These are phyloP conservation scores for Irena cyanogastra DNA, from an alignment of 2,113 vertebrate genomes.

Conservation along the genomic window DNA sequence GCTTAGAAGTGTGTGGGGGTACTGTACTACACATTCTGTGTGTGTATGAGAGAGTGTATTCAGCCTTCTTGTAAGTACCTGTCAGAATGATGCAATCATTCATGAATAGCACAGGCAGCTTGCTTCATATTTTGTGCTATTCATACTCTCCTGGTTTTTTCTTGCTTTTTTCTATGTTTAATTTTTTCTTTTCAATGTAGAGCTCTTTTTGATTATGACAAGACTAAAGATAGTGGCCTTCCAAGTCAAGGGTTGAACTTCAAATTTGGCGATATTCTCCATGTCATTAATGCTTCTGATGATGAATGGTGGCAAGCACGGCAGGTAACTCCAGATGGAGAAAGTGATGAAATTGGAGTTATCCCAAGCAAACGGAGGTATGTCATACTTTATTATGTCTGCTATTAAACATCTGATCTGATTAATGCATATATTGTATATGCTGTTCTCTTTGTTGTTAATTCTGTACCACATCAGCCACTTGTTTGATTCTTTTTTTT, in stretches of 20 bases:
- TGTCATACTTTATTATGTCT: not conserved
- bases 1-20: not conserved
- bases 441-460: not conserved
- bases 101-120: not conserved
- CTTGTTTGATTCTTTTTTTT: not conserved
- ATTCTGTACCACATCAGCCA: not conserved
- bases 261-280: conserved; percentile 82
- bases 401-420: not conserved
- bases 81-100: not conserved
- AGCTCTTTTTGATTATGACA: conserved; percentile 85
- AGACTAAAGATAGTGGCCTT: conserved; percentile 83
- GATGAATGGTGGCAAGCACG: conserved; percentile 86
- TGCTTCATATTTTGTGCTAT: not conserved
- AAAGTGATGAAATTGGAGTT: conserved; percentile 81
- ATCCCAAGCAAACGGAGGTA: conserved; percentile 85
- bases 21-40: not conserved
- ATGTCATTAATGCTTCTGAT: conserved; percentile 83
- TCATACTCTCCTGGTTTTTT: not conserved
- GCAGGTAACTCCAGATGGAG: conserved; percentile 78
- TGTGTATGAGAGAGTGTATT: not conserved
- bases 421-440: not conserved
- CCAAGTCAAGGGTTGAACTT: conserved; percentile 84
- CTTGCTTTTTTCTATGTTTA: not conserved
- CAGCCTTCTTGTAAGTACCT: not conserved
- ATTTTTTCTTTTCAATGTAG: conserved; percentile 47